A percentile compares a stretch with the other conserved stretches of the same genome.
Evolutionary conservation across 2,113 vertebrate species (phyloP).

Genomic region (Odontesthes bonariensis): DNA sequence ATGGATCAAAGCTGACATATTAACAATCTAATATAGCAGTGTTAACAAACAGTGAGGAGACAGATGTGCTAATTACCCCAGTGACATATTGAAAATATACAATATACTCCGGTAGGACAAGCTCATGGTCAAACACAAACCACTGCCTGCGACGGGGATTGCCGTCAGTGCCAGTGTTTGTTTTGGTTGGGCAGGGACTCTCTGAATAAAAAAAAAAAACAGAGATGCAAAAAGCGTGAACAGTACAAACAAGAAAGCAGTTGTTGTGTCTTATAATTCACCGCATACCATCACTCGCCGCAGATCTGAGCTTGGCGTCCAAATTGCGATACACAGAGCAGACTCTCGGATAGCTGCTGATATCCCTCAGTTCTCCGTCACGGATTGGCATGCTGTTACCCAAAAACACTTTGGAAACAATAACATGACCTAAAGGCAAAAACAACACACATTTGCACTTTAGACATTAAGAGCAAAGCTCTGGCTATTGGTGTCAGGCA

Average conservation of each 20-base stretch:
- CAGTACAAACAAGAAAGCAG: not conserved
- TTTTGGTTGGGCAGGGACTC: slow-evolving; percentile 38
- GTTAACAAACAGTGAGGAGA: not conserved
- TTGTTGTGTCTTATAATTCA: not conserved
- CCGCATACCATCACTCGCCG: slow-evolving; percentile 37
- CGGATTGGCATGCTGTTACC: slow-evolving; percentile 77
- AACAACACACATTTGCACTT: slow-evolving; percentile 23
- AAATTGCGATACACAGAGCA: slow-evolving; percentile 83
- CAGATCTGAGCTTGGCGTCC: slow-evolving; percentile 64
- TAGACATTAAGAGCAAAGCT: not conserved
- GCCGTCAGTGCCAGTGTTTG: slow-evolving; percentile 74
- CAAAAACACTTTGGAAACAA: slow-evolving; percentile 87
- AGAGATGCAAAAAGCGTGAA: slow-evolving; percentile 8
- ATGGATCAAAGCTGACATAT: not conserved
- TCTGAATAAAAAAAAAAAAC: slow-evolving; percentile 50
- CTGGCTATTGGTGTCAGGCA: not conserved
- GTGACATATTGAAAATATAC: slow-evolving; percentile 86
- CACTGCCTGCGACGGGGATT: slow-evolving; percentile 79
- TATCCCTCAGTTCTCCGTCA: slow-evolving; percentile 68
- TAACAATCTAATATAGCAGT: not conserved
- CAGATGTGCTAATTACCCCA: slow-evolving; percentile 63
- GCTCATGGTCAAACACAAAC: slow-evolving; percentile 88
- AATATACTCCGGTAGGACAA: slow-evolving; percentile 87
- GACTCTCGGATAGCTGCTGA: slow-evolving; percentile 75
- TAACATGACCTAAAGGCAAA: slow-evolving; percentile 78